Conservation (phyloP, 53 echinoderm and acorn worm genomes). For the Paelopatides confundens region DNA sequence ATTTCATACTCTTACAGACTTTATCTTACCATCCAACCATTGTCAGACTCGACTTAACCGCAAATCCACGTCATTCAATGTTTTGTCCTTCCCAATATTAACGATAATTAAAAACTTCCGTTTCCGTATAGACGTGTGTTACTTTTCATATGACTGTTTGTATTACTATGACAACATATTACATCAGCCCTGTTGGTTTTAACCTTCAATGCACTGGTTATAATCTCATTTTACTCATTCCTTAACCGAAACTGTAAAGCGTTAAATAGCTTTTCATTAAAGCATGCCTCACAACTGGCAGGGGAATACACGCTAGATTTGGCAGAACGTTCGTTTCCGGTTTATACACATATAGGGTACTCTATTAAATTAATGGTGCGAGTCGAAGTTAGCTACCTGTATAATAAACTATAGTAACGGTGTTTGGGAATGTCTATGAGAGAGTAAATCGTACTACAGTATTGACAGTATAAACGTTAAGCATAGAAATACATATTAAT, state of each 20-base stretch:
- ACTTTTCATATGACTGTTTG: not conserved
- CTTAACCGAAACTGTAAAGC: not conserved
- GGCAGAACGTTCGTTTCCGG: conserved; percentile 32
- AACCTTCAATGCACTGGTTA: not conserved
- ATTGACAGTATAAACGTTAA: too few species aligned
- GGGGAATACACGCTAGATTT: not conserved
- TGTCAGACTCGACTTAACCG: not conserved
- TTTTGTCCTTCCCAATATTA: not conserved
- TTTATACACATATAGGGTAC: conserved; percentile 26
- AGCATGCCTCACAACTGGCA: conserved; percentile 21
- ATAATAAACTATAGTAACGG: not conserved
- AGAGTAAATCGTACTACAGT: too few species aligned
- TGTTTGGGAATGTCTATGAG: too few species aligned
- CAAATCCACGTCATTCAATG: not conserved
- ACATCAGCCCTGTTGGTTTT: not conserved
- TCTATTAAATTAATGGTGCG: conserved; percentile 23
- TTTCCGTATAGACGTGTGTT: conserved; percentile 2
- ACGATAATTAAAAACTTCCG: conserved; percentile 44
- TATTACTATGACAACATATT: not conserved
- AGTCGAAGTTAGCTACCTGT: not conserved
- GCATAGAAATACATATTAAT: too few species aligned
- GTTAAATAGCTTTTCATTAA: conserved; percentile 26
- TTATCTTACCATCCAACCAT: not conserved
- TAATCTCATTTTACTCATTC: conserved; percentile 36
- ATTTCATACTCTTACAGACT: too few species aligned